Base-by-base conservation (phyloP, 2,797 vertebrate species). In the Gephyroberyx darwinii region DNA sequence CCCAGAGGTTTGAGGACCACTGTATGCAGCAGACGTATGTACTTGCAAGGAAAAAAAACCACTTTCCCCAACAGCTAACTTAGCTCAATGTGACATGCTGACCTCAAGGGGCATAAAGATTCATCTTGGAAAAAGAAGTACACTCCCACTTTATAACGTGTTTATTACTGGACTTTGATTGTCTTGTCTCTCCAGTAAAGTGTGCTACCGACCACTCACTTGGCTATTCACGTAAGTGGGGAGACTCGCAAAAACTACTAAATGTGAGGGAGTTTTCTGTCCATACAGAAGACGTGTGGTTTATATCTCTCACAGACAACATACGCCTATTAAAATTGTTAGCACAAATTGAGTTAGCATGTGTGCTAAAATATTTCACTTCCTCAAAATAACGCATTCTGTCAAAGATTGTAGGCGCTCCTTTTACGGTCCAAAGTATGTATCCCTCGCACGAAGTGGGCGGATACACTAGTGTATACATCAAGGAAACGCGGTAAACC, bases 341-440 rank as follows among this genome's bases (percentile, higher is more conserved):
- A 22, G 37, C 41, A 53, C 75, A 89, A 91, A 89, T 89, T 91
- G 86, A 75, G 71, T 78, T 68, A 77, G 62, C 89, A 77, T 81
- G 84, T 77, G 80, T 51, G 65, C 50, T 52, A 56, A 0, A 52
- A 35, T 43, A 5, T 45, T 37, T 41, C 52, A 80, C 85, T 92
- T 91, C 91, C 91, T 80, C 77, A 81, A 81, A 68, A 0, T 70
- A 19, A 30, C 0, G 1, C 47, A 12, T 1, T 13, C 8, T 19
- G 14, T 31, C 14, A 43, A 26, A 35, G 31, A 47, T 2, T 22
- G 53, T 8, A 17, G 2, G 30, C 65, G 43, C 37, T n/a, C 39
- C 20, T 52, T 66, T 56, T 55, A 8, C 2, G 2, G 54, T 6
- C 8, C 56, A 16, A 14, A 14, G 5, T 16, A 45, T 16, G 13